Base-by-base conservation (phyloP, 1,140 invertebrate genomes). In the Anthonomus grandis region DNA sequence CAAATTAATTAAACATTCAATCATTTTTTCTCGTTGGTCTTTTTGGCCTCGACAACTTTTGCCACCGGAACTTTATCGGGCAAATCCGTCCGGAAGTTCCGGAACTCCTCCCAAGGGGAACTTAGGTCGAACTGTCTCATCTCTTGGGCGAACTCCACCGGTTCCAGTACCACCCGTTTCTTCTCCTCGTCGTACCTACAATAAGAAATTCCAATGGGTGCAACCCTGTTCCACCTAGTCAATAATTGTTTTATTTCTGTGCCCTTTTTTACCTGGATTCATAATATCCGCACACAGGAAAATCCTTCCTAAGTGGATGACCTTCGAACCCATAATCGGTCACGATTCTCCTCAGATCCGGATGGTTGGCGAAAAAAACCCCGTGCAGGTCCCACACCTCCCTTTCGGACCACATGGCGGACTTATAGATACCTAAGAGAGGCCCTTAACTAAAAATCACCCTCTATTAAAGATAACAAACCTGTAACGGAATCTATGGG, bases 381-480 rank as follows among this genome's bases (percentile, higher is more conserved):
- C 75, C 76, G 53, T 71, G 76, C 72, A 78, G 75, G 41, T 78
- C 76, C 39, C 75, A 78, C 17, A 75, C 70, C 63, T 78, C 76
- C 54, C 76, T 69, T 57, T 78, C 76, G 10, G 66, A 64, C 70
- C 70, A 75, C 31, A 75, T 69, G n/a, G 70, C 71, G 18, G 62
- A 61, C 2, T 65, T 61, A 70, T 74, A 78, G n/a, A 77, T 45
- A 4, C 58, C 64, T 22, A 60, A 70, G 21, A 4, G 17, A 13
- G 12, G n/a, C n/a, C n/a, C n/a, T n/a, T n/a, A n/a, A 45, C 23
- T 21, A 17, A 45, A 10, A 15, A 39, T 10, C 6, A 39, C 37
- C 6, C 6, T n/a, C 17, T 21, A 19, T 22, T 45, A 21, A 19
- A 19, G 22, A 22, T 17, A 52, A 25, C 13, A 37, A 34, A 50